phyloP scores from a whole-genome alignment of 1,140 invertebrate genomes.

The Orussus abietinus region DNA sequence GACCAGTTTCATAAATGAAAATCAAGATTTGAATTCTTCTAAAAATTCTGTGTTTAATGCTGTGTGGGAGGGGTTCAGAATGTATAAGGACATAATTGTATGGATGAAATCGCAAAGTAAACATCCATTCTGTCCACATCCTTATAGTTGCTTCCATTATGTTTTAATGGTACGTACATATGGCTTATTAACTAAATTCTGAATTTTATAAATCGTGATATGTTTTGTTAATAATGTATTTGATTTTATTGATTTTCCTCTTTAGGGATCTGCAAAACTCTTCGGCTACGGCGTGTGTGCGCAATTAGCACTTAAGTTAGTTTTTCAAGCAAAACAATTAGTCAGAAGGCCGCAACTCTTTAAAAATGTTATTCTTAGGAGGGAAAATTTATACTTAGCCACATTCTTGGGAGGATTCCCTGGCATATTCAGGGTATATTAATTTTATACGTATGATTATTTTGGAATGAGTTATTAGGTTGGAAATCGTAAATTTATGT shows the following conservation, averaged over 20 bases:
- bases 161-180: slow-evolving; percentile 49
- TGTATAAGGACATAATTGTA: slow-evolving; percentile 51
- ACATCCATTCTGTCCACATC: slow-evolving; percentile 60
- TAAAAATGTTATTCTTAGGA: slow-evolving; percentile 54
- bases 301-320: slow-evolving; percentile 58
- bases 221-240: slow-evolving; percentile 10
- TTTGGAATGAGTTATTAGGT: slow-evolving; percentile 11
- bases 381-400: slow-evolving; percentile 58
- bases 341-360: slow-evolving; percentile 52
- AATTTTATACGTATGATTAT: slow-evolving; percentile 7
- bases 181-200: slow-evolving; percentile 12
- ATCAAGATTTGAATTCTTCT: slow-evolving; percentile 21
- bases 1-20: slow-evolving; percentile 24
- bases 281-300: slow-evolving; percentile 59
- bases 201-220: slow-evolving; percentile 1
- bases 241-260: slow-evolving; percentile 28
- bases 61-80: slow-evolving; percentile 44
- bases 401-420: slow-evolving; percentile 63
- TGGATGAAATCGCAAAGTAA: slow-evolving; percentile 52
- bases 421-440: slow-evolving; percentile 60
- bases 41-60: slow-evolving; percentile 33
- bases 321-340: slow-evolving; percentile 53
- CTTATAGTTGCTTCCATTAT: slow-evolving; percentile 60
- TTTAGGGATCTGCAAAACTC: slow-evolving; percentile 57
- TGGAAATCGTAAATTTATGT: slow-evolving; percentile 14